These are phyloP conservation scores for Proteles cristata DNA, from an alignment of 2,113 vertebrate species.

Conservation along the genomic window DNA sequence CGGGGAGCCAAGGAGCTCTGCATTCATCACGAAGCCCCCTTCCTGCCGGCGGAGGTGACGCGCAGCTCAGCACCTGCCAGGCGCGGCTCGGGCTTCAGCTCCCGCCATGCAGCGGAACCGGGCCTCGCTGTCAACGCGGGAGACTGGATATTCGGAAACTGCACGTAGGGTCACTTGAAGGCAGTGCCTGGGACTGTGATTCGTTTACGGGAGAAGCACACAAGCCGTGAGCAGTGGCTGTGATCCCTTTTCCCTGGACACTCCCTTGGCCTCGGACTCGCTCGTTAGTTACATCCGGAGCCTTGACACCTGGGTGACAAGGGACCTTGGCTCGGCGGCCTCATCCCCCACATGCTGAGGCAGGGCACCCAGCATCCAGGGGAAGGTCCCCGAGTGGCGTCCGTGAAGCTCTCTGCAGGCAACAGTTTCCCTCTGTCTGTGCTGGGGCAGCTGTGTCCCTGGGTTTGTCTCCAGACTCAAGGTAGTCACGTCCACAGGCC, in stretches of 20 bases:
- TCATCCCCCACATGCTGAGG: background rate
- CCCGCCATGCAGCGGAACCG: fast-evolving
- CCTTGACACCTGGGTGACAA: fast-evolving
- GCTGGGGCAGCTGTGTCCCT: fast-evolving
- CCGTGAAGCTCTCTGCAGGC: fast-evolving
- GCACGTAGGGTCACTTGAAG: background rate
- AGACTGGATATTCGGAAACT: background rate
- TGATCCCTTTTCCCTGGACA: fast-evolving
- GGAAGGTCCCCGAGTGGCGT: fast-evolving
- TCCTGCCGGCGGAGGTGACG: background rate
- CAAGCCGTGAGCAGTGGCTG: fast-evolving
- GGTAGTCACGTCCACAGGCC: background rate
- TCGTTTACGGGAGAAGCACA: background rate
- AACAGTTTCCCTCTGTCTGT: fast-evolving
- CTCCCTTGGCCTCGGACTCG: background rate
- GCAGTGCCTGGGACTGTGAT: background rate
- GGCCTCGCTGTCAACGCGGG: fast-evolving
- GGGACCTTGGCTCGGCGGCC: background rate
- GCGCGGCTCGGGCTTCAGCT: background rate
- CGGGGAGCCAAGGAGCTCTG: background rate
- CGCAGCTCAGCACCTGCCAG: background rate
- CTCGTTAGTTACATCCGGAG: background rate
- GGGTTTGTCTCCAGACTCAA: too few relatives aligned
- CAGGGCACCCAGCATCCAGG: fast-evolving
- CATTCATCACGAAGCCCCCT: fast-evolving